Evolutionary conservation across 2,888 invertebrate genomes (phyloP).

Genomic region (Eulithis testata): DNA sequence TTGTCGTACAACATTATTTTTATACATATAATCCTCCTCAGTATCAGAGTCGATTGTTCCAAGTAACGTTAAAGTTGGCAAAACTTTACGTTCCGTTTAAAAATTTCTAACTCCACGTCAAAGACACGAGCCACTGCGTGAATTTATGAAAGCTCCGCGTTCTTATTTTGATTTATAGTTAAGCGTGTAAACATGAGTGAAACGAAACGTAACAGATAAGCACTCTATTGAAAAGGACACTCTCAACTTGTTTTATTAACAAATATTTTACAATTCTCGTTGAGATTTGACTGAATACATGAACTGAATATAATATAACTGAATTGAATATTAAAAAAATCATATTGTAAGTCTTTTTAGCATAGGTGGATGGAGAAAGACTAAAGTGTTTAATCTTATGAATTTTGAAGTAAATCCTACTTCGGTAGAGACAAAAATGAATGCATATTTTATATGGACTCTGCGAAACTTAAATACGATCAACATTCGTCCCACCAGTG

Average conservation of each 20-base stretch:
- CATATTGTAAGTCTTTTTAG: too few relatives aligned
- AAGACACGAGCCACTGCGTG: constrained; percentile 25
- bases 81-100: constrained; percentile 11
- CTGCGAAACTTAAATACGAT: too few relatives aligned
- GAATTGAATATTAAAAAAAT: too few relatives aligned
- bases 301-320: too few relatives aligned
- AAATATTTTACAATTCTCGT: constrained; percentile 25
- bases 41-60: background rate
- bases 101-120: constrained; percentile 25
- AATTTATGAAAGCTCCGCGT: constrained; percentile 28
- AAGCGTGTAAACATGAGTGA: constrained; percentile 34
- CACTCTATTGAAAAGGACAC: constrained; percentile 35
- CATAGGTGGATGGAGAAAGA: too few relatives aligned
- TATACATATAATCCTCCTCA: background rate
- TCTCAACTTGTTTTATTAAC: constrained; percentile 4
- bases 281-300: too few relatives aligned
- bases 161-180: constrained; percentile 37
- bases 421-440: too few relatives aligned
- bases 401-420: too few relatives aligned
- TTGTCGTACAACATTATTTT: too few relatives aligned
- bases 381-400: too few relatives aligned
- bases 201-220: constrained; percentile 41
- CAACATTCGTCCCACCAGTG: too few relatives aligned
- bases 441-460: too few relatives aligned
- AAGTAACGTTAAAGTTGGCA: background rate